Percentiles rank a stretch among this genome's conserved stretches.
These are phyloP conservation scores for Thunnus maccoyii DNA, from an alignment of 2,113 vertebrate species.

Conservation along the genomic window DNA sequence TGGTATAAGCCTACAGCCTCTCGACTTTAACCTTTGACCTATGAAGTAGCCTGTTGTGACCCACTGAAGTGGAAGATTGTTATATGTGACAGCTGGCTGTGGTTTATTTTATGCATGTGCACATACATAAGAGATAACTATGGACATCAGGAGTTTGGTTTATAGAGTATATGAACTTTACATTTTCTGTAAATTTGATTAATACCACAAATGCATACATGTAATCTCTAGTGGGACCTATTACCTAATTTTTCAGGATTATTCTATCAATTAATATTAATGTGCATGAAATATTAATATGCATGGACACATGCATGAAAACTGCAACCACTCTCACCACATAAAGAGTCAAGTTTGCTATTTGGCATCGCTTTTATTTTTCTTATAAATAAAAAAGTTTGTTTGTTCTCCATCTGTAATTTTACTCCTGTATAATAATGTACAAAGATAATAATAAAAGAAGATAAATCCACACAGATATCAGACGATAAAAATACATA, in stretches of 20 bases:
- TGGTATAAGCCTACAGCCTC: constrained; percentile 38
- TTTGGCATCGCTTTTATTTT: background rate
- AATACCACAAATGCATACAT: too few species aligned
- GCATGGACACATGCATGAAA: too few species aligned
- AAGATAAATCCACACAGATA: too few species aligned
- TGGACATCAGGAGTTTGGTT: background rate
- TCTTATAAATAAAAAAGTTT: background rate
- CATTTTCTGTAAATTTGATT: background rate
- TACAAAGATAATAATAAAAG: too few species aligned
- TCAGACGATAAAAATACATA: too few species aligned
- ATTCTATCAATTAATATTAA: too few species aligned
- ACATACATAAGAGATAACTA: background rate
- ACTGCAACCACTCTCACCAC: too few species aligned
- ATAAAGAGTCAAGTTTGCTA: too few species aligned
- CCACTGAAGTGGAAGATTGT: constrained; percentile 52
- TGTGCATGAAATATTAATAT: too few species aligned
- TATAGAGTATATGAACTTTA: background rate
- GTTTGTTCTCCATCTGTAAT: background rate
- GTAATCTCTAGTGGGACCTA: too few species aligned
- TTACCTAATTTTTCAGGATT: too few species aligned
- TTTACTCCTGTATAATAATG: too few species aligned
- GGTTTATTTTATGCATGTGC: constrained; percentile 6
- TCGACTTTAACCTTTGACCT: constrained; percentile 49
- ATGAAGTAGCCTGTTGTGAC: constrained; percentile 25
- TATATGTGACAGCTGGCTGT: constrained; percentile 18